Evolutionary conservation across 2,888 invertebrate genomes (phyloP), one percentile per base, ranked within the genome.

Genomic region (Tachystola acroxantha): DNA sequence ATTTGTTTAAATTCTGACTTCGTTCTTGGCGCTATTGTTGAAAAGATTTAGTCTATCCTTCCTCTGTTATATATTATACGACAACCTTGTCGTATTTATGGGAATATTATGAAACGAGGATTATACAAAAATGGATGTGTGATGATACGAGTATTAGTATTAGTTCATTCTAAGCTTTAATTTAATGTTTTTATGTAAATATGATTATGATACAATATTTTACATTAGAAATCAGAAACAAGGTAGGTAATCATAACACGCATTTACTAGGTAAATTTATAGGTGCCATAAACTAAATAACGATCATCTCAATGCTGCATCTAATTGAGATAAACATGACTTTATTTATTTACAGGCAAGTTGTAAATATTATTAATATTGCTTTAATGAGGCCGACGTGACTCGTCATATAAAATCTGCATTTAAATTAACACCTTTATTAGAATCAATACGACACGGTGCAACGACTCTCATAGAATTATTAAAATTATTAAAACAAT

Each of bases 1-100:
- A 62, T 59, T 62, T 65, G 70, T 66, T 61, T 43, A 57, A n/a
- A 53, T 51, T 56, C 52, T 42, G 54, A 57, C 56, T 50, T 6
- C 57, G 60, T 56, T 54, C 45, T 46, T 40, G 34, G 31, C 40
- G 29, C 36, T 47, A 36, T 29, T 14, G 12, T 19, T 20, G n/a
- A n/a, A n/a, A n/a, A n/a, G n/a, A n/a, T n/a, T n/a, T n/a, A n/a
- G n/a, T n/a, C n/a, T n/a, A n/a, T n/a, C n/a, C n/a, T n/a, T n/a
- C n/a, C n/a, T n/a, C n/a, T n/a, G n/a, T n/a, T n/a, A n/a, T n/a
- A n/a, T n/a, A n/a, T n/a, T n/a, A n/a, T n/a, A n/a, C n/a, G n/a
- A n/a, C n/a, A n/a, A n/a, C n/a, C n/a, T n/a, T n/a, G n/a, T n/a
- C n/a, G n/a, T n/a, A n/a, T n/a, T n/a, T n/a, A n/a, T n/a, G n/a